These are phyloP conservation scores for Sarotherodon lohbergeri DNA, from an alignment of 2,113 vertebrate genomes.

Conservation along the genomic window DNA sequence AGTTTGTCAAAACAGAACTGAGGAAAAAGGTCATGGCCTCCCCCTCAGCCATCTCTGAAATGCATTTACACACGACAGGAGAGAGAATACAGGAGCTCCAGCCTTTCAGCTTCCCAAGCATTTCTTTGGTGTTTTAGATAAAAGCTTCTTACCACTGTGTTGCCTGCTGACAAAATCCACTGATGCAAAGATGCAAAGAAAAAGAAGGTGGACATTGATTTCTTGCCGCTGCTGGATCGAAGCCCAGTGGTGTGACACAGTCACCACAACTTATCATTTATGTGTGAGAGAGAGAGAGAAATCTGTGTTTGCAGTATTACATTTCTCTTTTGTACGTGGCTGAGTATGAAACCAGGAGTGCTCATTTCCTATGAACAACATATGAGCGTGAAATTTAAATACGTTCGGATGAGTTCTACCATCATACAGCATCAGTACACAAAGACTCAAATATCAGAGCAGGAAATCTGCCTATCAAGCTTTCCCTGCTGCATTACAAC, in stretches of 20 bases:
- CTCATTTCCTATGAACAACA: neutral
- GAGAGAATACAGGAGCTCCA: neutral
- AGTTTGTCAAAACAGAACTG: neutral
- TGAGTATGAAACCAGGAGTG: neutral
- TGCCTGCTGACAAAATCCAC: slow-evolving; percentile 14
- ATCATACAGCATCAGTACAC: neutral
- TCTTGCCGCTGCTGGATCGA: neutral
- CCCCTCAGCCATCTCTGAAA: neutral
- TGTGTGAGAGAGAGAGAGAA: neutral
- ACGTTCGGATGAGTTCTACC: neutral
- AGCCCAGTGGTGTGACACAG: neutral
- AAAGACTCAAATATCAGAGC: neutral
- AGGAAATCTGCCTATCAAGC: slow-evolving; percentile 1
- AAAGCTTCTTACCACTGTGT: slow-evolving; percentile 2
- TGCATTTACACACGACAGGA: neutral
- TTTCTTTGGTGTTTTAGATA: neutral
- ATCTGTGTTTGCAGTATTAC: neutral
- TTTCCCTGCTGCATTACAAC: neutral
- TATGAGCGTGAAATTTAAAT: neutral
- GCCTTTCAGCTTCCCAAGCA: neutral
- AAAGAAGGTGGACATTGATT: slow-evolving; percentile 38
- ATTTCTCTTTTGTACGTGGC: neutral
- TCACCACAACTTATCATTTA: neutral
- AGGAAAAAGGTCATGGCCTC: neutral
- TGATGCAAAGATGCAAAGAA: slow-evolving; percentile 2